These are phyloP conservation scores for Hemitrygon akajei DNA, from an alignment of 2,797 vertebrate species.

Conservation along the genomic window DNA sequence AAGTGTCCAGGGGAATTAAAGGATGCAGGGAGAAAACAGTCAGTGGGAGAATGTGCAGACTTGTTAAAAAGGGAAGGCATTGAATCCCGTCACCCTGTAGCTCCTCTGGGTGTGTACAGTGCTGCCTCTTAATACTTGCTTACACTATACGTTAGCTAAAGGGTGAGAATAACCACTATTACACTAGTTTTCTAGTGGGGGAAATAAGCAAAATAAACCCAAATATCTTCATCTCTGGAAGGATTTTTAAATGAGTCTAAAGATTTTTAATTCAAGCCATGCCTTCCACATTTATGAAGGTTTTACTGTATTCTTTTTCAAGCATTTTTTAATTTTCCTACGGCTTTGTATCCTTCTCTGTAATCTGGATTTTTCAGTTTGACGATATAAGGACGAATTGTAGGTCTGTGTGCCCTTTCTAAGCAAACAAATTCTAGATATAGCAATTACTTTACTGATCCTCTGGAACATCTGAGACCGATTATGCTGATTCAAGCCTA, in stretches of 20 bases:
- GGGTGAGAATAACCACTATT: background rate
- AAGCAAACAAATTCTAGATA: background rate
- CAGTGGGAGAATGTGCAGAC: too few relatives aligned
- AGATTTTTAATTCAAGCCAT: background rate
- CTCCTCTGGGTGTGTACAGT: too few relatives aligned
- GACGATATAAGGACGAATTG: background rate
- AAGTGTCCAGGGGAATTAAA: too few relatives aligned
- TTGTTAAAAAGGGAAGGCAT: too few relatives aligned
- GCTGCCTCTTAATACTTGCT: too few relatives aligned
- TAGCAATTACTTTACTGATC: slow-evolving; percentile 26
- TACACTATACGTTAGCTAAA: too few relatives aligned
- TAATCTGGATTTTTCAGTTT: background rate
- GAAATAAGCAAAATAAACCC: background rate
- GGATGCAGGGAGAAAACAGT: too few relatives aligned
- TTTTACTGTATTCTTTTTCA: background rate
- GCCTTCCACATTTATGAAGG: background rate
- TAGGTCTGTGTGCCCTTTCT: background rate
- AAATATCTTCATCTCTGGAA: background rate
- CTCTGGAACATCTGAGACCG: background rate
- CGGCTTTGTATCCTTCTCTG: background rate
- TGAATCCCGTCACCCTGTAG: too few relatives aligned
- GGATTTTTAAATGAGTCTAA: background rate
- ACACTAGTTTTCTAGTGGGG: background rate
- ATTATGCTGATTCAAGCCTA: background rate
- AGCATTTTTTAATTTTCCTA: background rate